Conservation (phyloP, 2,888 invertebrate species). For the Scaptomyza caliginosa region DNA sequence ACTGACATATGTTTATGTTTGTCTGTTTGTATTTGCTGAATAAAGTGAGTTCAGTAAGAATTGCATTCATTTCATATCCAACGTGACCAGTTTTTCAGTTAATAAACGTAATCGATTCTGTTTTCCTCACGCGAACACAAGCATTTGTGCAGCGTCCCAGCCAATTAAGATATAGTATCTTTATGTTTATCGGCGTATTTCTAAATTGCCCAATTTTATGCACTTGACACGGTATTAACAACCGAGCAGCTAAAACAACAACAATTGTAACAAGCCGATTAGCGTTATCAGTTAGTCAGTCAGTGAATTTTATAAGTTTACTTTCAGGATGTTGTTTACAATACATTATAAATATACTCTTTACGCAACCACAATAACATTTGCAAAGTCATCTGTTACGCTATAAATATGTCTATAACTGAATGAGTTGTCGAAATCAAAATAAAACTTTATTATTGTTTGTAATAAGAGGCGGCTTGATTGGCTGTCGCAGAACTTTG, state of each 20-base stretch:
- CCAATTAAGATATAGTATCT: slow-evolving; percentile 7
- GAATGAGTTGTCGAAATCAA: slow-evolving; percentile 13
- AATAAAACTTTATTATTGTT: neutral
- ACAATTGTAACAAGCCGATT: slow-evolving; percentile 32
- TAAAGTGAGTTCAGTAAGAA: slow-evolving; percentile 1
- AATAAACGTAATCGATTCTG: slow-evolving; percentile 1
- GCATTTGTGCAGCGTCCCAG: neutral
- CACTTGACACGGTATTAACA: neutral
- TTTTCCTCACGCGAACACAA: neutral
- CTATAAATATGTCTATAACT: slow-evolving; percentile 30
- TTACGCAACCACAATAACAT: neutral
- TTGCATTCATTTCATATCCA: neutral
- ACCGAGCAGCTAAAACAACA: neutral
- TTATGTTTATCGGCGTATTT: slow-evolving; percentile 11
- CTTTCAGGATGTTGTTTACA: slow-evolving; percentile 37
- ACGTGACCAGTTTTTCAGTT: slow-evolving; percentile 9
- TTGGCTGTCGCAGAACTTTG: neutral
- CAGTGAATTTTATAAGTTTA: slow-evolving; percentile 35
- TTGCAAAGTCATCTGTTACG: slow-evolving; percentile 29
- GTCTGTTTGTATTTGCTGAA: neutral
- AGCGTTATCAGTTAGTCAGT: slow-evolving; percentile 29
- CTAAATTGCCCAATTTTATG: slow-evolving; percentile 27
- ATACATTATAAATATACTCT: slow-evolving; percentile 17
- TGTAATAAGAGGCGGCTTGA: slow-evolving; percentile 14
- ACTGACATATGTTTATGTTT: neutral